Percentiles rank a stretch among this genome's conserved stretches.
These are phyloP conservation scores for Eolophus roseicapilla DNA, from an alignment of 2,113 vertebrate genomes.

Conservation along the genomic window DNA sequence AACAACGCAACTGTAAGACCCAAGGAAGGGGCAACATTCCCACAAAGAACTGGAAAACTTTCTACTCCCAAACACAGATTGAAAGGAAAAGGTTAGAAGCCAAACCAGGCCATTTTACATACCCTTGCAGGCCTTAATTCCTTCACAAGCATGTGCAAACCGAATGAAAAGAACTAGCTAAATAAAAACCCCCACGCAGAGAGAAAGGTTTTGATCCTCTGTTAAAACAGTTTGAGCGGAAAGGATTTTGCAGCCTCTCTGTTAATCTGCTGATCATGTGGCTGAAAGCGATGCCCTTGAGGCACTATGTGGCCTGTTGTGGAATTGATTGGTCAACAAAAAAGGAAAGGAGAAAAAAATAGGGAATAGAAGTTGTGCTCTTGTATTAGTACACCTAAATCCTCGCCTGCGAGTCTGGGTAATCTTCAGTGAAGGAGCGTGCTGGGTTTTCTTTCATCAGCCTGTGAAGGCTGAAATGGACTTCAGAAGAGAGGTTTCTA, in stretches of 20 bases:
- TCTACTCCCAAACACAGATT: background rate
- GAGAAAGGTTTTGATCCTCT: conserved; percentile 47
- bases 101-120: background rate
- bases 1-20: background rate
- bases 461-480: background rate
- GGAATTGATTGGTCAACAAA: conserved; percentile 53
- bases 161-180: conserved; percentile 31
- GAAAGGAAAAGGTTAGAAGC: background rate
- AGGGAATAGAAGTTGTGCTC: background rate
- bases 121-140: conserved; percentile 4
- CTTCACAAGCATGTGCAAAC: background rate
- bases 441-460: background rate
- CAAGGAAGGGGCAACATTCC: background rate
- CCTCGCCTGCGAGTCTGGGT: conserved; percentile 13
- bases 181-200: conserved; percentile 17
- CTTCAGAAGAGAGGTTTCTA: background rate
- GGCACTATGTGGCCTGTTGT: conserved; percentile 37
- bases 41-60: background rate
- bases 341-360: conserved; percentile 1
- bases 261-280: conserved; percentile 61
- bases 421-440: conserved; percentile 1
- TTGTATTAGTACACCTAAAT: conserved; percentile 57
- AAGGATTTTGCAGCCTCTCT: conserved; percentile 61
- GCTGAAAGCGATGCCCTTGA: conserved; percentile 30
- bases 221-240: conserved; percentile 54